These are phyloP conservation scores for Trigoniulus corallinus DNA, from an alignment of 1,140 invertebrate species.

Conservation along the genomic window DNA sequence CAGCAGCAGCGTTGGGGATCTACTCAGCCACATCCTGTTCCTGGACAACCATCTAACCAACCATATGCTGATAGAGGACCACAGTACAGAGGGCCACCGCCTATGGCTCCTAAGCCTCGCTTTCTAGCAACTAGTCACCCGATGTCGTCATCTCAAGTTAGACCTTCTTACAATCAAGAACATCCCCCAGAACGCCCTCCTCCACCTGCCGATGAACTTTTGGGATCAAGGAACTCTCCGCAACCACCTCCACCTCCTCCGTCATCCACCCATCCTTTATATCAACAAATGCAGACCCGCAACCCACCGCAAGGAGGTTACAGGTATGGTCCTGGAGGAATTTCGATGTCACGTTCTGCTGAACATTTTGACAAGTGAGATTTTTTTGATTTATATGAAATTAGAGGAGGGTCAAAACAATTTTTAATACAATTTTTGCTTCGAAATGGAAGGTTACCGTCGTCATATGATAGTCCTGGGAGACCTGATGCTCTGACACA, in stretches of 20 bases:
- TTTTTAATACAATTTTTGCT: background rate
- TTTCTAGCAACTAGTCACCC: background rate
- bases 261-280: constrained; percentile 51
- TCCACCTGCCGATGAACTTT: constrained; percentile 14
- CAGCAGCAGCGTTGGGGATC: constrained; percentile 6
- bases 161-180: background rate
- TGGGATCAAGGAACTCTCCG: constrained; percentile 28
- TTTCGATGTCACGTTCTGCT: background rate
- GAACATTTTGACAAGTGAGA: background rate
- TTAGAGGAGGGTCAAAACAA: too few relatives aligned
- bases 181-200: constrained; percentile 18
- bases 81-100: constrained; percentile 14
- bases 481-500: too few relatives aligned
- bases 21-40: constrained; percentile 4
- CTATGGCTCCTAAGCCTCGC: constrained; percentile 10
- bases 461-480: too few relatives aligned
- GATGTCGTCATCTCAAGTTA: background rate
- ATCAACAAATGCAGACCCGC: constrained; percentile 25
- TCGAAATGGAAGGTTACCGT: too few relatives aligned
- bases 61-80: background rate
- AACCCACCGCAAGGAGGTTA: constrained; percentile 1
- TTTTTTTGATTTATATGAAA: background rate
- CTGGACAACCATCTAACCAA: constrained; percentile 7
- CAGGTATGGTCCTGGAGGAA: constrained; percentile 3
- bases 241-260: constrained; percentile 45